A percentile compares a stretch with the other conserved stretches of the same genome.
phyloP scores from a whole-genome alignment of 2,797 vertebrate genomes.

The Limosa lapponica region DNA sequence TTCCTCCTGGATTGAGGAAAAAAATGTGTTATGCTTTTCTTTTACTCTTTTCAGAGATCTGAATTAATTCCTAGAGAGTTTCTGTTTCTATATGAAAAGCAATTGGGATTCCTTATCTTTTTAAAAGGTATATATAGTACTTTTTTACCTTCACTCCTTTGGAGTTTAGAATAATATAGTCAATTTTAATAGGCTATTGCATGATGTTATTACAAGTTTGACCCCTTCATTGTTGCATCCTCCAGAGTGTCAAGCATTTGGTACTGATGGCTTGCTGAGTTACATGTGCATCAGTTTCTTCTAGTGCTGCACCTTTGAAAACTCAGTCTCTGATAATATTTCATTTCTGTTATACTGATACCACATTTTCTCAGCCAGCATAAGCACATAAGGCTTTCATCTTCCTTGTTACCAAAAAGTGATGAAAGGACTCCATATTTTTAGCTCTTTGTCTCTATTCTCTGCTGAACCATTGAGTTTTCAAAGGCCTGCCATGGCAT shows the following conservation, averaged over 20 bases:
- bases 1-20: not conserved
- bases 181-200: not conserved
- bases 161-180: not conserved
- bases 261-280: not conserved
- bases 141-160: not conserved
- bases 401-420: not conserved
- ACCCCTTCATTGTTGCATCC: not conserved
- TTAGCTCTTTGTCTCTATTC: not conserved
- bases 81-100: not conserved
- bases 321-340: not conserved
- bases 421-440: not conserved
- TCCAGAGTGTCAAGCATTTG: not conserved
- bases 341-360: constrained; percentile 21
- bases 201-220: not conserved
- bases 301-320: not conserved
- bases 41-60: not conserved
- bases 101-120: not conserved
- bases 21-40: not conserved
- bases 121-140: not conserved
- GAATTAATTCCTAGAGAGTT: not conserved
- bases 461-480: not conserved
- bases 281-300: not conserved
- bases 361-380: not conserved
- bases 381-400: not conserved
- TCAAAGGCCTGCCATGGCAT: not conserved